Evolutionary conservation across 1,140 invertebrate genomes (phyloP).

Genomic region (Hirudo medicinalis): DNA sequence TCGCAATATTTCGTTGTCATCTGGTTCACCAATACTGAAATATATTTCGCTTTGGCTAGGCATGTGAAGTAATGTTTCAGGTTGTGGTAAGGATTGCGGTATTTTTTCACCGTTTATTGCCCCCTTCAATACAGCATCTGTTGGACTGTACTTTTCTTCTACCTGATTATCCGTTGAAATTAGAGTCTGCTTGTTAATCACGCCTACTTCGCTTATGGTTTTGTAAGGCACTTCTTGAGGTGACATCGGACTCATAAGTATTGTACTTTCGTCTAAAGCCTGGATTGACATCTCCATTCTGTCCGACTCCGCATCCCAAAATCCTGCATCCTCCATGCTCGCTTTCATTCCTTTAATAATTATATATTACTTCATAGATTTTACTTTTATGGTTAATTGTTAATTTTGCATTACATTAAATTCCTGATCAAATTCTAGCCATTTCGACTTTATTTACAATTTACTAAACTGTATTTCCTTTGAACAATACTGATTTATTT

Average conservation of each 20-base stretch:
- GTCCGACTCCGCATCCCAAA: conserved; percentile 1
- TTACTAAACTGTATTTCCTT: too few species aligned
- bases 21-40: conserved; percentile 8
- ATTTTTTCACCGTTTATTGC: conserved; percentile 13
- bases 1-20: not conserved
- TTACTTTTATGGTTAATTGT: not conserved
- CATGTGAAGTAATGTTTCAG: conserved; percentile 7
- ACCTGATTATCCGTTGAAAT: not conserved
- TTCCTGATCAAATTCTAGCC: too few species aligned
- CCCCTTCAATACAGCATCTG: conserved; percentile 10
- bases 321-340: conserved; percentile 1
- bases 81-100: conserved; percentile 14
- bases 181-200: not conserved
- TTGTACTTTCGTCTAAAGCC: conserved; percentile 1
- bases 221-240: not conserved
- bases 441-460: too few species aligned
- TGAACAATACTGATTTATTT: not conserved
- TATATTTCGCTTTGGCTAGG: not conserved
- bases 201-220: not conserved
- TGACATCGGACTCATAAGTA: conserved; percentile 7
- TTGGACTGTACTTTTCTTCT: conserved; percentile 15
- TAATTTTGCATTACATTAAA: too few species aligned
- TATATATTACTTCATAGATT: not conserved
- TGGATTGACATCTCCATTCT: conserved; percentile 3
- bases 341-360: not conserved